A percentile compares a stretch with the other conserved stretches of the same genome.
These are phyloP conservation scores for Erethizon dorsatum DNA, from an alignment of 2,797 vertebrate genomes.

Conservation along the genomic window DNA sequence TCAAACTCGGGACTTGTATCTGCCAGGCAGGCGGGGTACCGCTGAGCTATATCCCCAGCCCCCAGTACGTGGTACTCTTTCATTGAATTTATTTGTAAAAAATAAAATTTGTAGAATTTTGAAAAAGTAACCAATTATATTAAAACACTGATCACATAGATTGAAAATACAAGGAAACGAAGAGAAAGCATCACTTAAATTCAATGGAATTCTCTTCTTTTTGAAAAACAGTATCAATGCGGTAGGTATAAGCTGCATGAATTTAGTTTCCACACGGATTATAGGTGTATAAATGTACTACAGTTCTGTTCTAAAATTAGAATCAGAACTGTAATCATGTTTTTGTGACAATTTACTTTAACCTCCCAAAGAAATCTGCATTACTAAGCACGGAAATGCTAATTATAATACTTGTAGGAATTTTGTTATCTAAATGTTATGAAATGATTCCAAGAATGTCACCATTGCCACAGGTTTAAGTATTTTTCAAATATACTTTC, in stretches of 20 bases:
- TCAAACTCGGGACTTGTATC: no score
- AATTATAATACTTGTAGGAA: not conserved
- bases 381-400: not conserved
- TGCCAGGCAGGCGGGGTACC: no score
- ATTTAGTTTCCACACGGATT: conserved; percentile 1
- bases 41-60: no score
- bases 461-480: not conserved
- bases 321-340: not conserved
- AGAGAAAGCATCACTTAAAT: not conserved
- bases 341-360: conserved; percentile 33
- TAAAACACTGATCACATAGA: not conserved
- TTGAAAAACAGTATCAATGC: conserved; percentile 34
- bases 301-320: conserved; percentile 17
- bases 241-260: not conserved
- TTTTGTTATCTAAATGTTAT: conserved; percentile 24
- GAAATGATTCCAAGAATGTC: conserved; percentile 37
- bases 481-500: not conserved
- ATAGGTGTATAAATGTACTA: not conserved
- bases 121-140: not conserved
- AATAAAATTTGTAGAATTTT: not conserved
- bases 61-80: not conserved
- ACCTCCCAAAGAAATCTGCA: not conserved
- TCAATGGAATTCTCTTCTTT: not conserved
- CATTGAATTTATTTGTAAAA: conserved; percentile 33
- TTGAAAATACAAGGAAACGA: conserved; percentile 15